A percentile compares a stretch with the other conserved stretches of the same genome.
Conservation (phyloP, 2,888 invertebrate genomes). For the Standfussiana lucernea region DNA sequence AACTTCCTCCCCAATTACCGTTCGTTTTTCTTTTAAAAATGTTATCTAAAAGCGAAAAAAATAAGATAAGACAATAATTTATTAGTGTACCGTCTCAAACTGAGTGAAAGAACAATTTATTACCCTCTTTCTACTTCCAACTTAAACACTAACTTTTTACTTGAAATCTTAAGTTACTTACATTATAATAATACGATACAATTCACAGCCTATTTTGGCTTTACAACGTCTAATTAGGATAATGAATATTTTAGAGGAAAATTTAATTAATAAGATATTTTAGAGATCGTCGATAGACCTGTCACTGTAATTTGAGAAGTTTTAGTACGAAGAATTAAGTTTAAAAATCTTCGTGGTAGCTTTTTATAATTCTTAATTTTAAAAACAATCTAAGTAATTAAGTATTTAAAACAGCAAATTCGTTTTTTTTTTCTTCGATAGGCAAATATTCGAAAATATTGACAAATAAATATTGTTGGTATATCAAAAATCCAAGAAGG, state of each 20-base stretch:
- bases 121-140: constrained; percentile 47
- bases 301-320: constrained; percentile 19
- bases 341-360: background rate
- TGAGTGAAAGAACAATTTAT: constrained; percentile 62
- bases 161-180: constrained; percentile 65
- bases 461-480: constrained; percentile 10
- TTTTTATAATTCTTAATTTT: constrained; percentile 7
- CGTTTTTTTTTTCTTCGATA: constrained; percentile 16
- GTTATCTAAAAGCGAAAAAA: constrained; percentile 37
- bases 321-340: constrained; percentile 16
- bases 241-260: constrained; percentile 57
- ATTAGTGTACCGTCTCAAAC: constrained; percentile 62
- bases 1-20: constrained; percentile 16
- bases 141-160: constrained; percentile 61
- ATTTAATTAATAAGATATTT: constrained; percentile 44
- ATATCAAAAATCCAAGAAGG: constrained; percentile 32
- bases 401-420: constrained; percentile 32
- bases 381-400: constrained; percentile 13
- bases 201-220: constrained; percentile 83
- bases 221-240: constrained; percentile 63
- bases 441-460: constrained; percentile 10
- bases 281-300: constrained; percentile 22
- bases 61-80: constrained; percentile 59
- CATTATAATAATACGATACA: constrained; percentile 65
- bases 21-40: constrained; percentile 32